phyloP scores from a whole-genome alignment of 2,888 invertebrate species.

The Cataglyphis cursor region DNA sequence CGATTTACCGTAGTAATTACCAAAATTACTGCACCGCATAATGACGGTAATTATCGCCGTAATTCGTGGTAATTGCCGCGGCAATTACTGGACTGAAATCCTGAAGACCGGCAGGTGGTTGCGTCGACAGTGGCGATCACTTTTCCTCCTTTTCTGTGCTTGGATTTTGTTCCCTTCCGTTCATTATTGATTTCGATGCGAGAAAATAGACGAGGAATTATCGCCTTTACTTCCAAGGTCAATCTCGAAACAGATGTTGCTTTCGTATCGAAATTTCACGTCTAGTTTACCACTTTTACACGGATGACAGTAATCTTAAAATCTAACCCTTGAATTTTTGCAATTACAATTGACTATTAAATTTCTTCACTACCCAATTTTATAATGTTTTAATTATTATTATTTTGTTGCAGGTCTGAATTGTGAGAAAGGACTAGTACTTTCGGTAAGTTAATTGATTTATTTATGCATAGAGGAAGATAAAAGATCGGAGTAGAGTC shows the following conservation, averaged over 20 bases:
- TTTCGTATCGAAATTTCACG: neutral
- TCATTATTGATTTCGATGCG: conserved; percentile 58
- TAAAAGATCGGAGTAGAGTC: conserved; percentile 21
- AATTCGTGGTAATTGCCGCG: conserved; percentile 74
- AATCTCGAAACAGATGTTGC: conserved; percentile 12
- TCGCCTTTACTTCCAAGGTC: conserved; percentile 31
- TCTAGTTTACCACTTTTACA: neutral
- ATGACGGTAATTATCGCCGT: conserved; percentile 76
- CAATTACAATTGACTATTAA: neutral
- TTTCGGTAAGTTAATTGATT: conserved; percentile 67
- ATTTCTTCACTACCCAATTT: neutral
- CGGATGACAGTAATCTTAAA: neutral
- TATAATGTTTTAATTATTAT: conserved; percentile 51
- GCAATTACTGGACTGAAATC: conserved; percentile 74
- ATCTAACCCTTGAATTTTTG: neutral
- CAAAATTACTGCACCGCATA: conserved; percentile 77
- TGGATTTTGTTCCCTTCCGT: conserved; percentile 23
- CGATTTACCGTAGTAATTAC: conserved; percentile 77
- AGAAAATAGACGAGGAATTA: conserved; percentile 51
- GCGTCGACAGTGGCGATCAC: conserved; percentile 38
- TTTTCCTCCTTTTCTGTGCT: neutral
- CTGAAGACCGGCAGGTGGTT: conserved; percentile 65
- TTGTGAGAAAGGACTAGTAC: conserved; percentile 6
- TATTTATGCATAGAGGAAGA: conserved; percentile 18
- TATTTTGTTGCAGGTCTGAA: conserved; percentile 66